Conservation (phyloP, 2,888 invertebrate species). For the Mythimna loreyi region DNA sequence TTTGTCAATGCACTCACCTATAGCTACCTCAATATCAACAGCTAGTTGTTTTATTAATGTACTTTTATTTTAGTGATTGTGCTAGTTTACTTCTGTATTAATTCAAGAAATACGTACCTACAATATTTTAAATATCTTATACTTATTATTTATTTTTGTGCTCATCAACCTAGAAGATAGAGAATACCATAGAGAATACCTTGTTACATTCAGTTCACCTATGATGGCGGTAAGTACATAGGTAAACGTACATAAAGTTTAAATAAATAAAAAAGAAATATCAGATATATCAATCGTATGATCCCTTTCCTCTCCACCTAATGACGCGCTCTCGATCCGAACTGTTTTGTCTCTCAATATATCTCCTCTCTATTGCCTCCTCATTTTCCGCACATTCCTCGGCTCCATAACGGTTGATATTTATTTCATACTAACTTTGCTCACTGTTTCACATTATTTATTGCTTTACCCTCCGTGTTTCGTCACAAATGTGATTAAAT, state of each 20-base stretch:
- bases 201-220: no score
- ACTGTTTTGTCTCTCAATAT: conserved; percentile 24
- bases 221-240: no score
- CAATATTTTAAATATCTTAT: no score
- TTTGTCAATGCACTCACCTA: no score
- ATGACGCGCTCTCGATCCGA: conserved; percentile 8
- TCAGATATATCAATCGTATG: conserved; percentile 4
- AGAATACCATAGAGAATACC: no score
- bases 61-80: background rate
- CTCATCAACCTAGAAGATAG: no score
- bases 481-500: conserved; percentile 36
- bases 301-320: background rate
- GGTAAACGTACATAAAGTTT: no score
- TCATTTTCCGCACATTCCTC: conserved; percentile 42
- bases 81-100: no score
- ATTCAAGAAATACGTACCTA: background rate
- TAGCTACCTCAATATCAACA: no score
- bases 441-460: conserved; percentile 50
- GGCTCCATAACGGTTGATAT: conserved; percentile 35
- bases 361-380: conserved; percentile 27
- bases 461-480: conserved; percentile 30
- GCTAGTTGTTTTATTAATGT: no score
- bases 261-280: background rate
- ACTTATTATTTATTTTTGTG: no score
- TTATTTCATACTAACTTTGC: conserved; percentile 39